Evolutionary conservation across 2,113 vertebrate genomes (phyloP).

Genomic region (Pollachius pollachius): DNA sequence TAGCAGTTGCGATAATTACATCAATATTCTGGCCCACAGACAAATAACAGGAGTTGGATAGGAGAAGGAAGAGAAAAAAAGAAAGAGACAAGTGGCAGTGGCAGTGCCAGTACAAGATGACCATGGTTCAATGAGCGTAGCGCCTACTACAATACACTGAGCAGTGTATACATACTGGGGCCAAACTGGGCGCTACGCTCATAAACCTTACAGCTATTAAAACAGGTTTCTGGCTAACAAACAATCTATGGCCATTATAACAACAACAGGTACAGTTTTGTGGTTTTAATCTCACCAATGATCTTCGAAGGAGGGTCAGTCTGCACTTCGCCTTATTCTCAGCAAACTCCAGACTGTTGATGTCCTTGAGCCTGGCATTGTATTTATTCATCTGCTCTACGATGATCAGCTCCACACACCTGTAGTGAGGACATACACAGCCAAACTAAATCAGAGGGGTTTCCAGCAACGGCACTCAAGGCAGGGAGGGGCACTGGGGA

Average conservation of each 20-base stretch:
- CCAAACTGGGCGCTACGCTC: slow-evolving; percentile 87
- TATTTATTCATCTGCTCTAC: slow-evolving; percentile 98
- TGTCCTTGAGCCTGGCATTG: slow-evolving; percentile 92
- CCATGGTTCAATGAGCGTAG: slow-evolving; percentile 29
- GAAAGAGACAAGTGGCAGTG: slow-evolving; percentile 15
- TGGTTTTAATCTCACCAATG: slow-evolving; percentile 83
- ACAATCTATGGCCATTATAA: neutral
- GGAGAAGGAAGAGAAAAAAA: slow-evolving; percentile 3
- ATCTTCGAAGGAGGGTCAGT: slow-evolving; percentile 89
- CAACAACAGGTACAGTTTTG: neutral
- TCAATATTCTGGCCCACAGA: slow-evolving; percentile 11
- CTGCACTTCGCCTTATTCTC: slow-evolving; percentile 96
- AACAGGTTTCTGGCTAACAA: slow-evolving; percentile 86
- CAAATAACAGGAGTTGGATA: neutral
- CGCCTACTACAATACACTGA: slow-evolving; percentile 6
- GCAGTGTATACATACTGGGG: slow-evolving; percentile 87
- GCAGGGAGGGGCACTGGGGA: neutral
- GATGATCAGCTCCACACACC: slow-evolving; percentile 93
- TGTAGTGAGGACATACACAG: slow-evolving; percentile 37
- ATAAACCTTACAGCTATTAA: slow-evolving; percentile 97
- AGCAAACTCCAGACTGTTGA: slow-evolving; percentile 94
- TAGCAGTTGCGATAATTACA: too few species aligned
- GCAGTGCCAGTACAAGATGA: slow-evolving; percentile 37
- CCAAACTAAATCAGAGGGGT: neutral
- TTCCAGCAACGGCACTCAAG: neutral